These are phyloP conservation scores for Galago senegalensis DNA, from an alignment of 2,797 vertebrate species.

Conservation along the genomic window DNA sequence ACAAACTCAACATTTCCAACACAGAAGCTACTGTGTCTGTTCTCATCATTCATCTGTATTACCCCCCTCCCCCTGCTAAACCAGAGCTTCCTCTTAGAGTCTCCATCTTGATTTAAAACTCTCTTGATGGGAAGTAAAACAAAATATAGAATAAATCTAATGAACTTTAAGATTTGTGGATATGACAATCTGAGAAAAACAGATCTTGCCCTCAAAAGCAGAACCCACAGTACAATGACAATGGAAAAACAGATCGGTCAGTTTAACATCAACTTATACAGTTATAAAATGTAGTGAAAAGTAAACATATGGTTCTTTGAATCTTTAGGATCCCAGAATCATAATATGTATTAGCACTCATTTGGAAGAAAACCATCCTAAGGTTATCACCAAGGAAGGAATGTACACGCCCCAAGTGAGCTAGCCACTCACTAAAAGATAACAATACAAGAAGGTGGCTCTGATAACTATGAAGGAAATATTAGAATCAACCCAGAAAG, in stretches of 20 bases:
- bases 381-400: background rate
- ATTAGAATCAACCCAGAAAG: slow-evolving; percentile 35
- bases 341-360: background rate
- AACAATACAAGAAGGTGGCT: background rate
- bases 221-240: background rate
- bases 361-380: background rate
- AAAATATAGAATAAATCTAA: slow-evolving; percentile 47
- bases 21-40: background rate
- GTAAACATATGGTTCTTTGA: background rate
- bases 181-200: slow-evolving; percentile 44
- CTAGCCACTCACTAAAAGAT: background rate
- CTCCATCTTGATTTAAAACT: slow-evolving; percentile 46
- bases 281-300: slow-evolving; percentile 20
- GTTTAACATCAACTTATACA: slow-evolving; percentile 1
- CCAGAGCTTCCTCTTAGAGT: background rate
- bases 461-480: background rate
- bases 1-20: slow-evolving; percentile 37
- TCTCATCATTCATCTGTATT: background rate
- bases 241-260: background rate
- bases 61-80: background rate
- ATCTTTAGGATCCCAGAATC: background rate
- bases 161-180: slow-evolving; percentile 10
- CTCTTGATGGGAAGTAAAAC: background rate
- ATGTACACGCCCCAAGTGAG: background rate
- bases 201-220: slow-evolving; percentile 25